Evolutionary conservation across 2,113 vertebrate genomes (phyloP).

Genomic region (Sterrhoptilus dennistouni): DNA sequence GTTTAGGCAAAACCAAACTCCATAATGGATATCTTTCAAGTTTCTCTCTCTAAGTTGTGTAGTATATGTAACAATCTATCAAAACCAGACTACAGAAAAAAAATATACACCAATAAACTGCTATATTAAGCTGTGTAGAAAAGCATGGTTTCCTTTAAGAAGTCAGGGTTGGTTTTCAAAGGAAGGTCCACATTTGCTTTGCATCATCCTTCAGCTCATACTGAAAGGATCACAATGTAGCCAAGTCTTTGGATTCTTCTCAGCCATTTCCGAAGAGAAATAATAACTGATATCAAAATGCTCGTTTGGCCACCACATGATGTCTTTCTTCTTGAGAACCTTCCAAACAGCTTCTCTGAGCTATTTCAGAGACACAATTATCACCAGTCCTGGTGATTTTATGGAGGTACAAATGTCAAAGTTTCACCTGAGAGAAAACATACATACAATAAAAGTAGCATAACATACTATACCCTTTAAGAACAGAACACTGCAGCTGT

Average conservation of each 20-base stretch:
- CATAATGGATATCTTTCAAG: background rate
- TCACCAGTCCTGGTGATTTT: slow-evolving; percentile 27
- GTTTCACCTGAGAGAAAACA: background rate
- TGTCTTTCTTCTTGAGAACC: background rate
- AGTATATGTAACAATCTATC: background rate
- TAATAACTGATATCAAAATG: slow-evolving; percentile 31
- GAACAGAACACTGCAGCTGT: background rate
- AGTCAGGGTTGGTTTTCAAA: background rate
- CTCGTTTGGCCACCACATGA: slow-evolving; percentile 35
- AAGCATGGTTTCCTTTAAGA: background rate
- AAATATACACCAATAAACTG: background rate
- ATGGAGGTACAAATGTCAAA: background rate
- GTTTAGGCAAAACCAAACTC: background rate
- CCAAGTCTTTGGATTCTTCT: slow-evolving; percentile 34
- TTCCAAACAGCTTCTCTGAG: slow-evolving; percentile 25
- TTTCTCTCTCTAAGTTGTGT: background rate
- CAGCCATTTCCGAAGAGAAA: slow-evolving; percentile 8
- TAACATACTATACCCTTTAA: background rate
- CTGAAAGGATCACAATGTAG: background rate
- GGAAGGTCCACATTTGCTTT: slow-evolving; percentile 44
- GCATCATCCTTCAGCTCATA: slow-evolving; percentile 20
- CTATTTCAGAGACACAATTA: slow-evolving; percentile 10
- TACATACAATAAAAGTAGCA: background rate
- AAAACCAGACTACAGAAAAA: background rate
- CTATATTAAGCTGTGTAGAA: background rate